Evolutionary conservation across 2,113 vertebrate species (phyloP), one percentile per base, ranked within the genome.

Genomic region (Melanerpes aurifrons): DNA sequence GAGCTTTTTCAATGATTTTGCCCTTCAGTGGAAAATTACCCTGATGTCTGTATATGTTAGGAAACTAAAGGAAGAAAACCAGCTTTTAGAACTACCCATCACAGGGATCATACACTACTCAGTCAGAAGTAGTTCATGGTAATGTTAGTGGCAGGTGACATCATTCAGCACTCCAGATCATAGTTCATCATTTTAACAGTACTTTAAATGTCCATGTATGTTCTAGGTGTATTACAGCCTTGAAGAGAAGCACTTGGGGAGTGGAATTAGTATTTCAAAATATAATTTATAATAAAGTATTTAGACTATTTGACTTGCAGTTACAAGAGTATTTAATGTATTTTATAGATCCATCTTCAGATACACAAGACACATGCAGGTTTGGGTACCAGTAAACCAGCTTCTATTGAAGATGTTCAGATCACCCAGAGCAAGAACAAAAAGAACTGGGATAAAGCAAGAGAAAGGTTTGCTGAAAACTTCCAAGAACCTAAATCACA

Each of bases 391-490:
- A 97, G 96, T n/a, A 97, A 86, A 16, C 74, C 97, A 32, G 32
- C 98, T 43, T 98, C 98, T 3, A 61, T 99, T n/a, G 99, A 99
- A 69, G 97, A 98, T 22, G 45, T 96, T 73, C 98, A 98, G 8
- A 53, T 98, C 61, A 88, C 94, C 64, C 97, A 95, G 66, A 98
- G 96, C 67, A 99, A 98, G 94, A 99, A 97, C 89, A 98, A 98
- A 74, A 98, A 98, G 95, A 99, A 99, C 95, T 99, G 99, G 99
- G 98, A 99, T 90, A 99, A 99, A 94, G 99, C 99, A 13, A 98
- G 99, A 71, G 99, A 99, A 87, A 98, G 99, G 74, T 99, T 99
- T 90, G 98, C 98, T 15, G 99, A 98, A 94, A 97, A 98, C 17
- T 99, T 98, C 79, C 98, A 98, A 28, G 97, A 98, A 73, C 56